Percentiles rank a stretch among this genome's conserved stretches.
Conservation (phyloP, 2,797 vertebrate species). For the Sebastes matsubarae region DNA sequence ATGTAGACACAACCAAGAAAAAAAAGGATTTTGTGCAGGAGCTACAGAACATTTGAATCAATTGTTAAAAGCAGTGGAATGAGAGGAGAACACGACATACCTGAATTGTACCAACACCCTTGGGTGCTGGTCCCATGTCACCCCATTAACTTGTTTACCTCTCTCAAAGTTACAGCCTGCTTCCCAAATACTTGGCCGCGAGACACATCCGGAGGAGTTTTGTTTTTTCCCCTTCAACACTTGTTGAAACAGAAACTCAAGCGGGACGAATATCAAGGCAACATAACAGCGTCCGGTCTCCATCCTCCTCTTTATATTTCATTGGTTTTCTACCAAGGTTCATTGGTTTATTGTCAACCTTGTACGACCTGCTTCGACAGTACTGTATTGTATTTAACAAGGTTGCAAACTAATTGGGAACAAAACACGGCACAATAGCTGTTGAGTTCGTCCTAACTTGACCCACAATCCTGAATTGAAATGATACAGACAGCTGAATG, state of each 20-base stretch:
- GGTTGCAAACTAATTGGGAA: neutral
- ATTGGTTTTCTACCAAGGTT: neutral
- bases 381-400: neutral
- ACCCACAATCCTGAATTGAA: neutral
- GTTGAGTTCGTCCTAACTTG: neutral
- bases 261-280: neutral
- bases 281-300: neutral
- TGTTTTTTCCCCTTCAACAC: slow-evolving; percentile 5
- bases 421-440: neutral
- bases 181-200: slow-evolving; percentile 17
- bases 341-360: neutral
- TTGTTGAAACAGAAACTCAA: slow-evolving; percentile 9
- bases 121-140: slow-evolving; percentile 28
- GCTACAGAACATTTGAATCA: neutral
- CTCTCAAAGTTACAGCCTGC: slow-evolving; percentile 18
- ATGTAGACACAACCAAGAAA: neutral
- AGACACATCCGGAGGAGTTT: neutral
- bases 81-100: slow-evolving; percentile 20
- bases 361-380: neutral
- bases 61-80: slow-evolving; percentile 17
- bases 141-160: slow-evolving; percentile 57
- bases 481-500: neutral
- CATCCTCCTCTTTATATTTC: neutral
- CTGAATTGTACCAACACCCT: slow-evolving; percentile 14
- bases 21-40: neutral